Base-by-base conservation (phyloP, 2,113 vertebrate genomes). In the Stictonetta naevosa region DNA sequence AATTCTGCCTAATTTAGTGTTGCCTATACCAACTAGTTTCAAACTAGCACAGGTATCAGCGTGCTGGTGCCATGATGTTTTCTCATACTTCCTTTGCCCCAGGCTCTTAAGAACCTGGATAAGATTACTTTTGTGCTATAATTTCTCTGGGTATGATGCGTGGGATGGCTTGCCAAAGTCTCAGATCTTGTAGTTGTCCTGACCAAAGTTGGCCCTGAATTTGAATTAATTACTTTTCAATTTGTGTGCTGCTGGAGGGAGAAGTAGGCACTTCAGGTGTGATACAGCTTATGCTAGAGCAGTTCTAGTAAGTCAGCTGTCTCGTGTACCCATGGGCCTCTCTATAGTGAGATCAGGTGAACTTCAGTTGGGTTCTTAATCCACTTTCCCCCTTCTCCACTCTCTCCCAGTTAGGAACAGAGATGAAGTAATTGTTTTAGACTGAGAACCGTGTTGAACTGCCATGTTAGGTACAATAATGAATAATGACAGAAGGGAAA, bases 281-380 rank as follows among this genome's bases (percentile, higher is more conserved):
- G 40, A 69, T n/a, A 66, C 15, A n/a, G 71, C 31, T 76, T 64
- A 21, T 8, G 63, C 58, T 72, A 31, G 77, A 64, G 56, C 42
- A 52, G 25, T 36, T 69, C 8, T 42, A n/a, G 3, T 13, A 48
- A 77, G 36, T n/a, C 36, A 23, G 16, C 33, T 59, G 22, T 52
- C 14, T 14, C 2, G 6, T 2, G 10, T 34, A 5, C 40, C 20
- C 4, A 10, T 1, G 8, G 26, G 4, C 40, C 20, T 2, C 31
- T 29, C 48, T 36, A 1, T 22, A 38, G 64, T 38, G 40, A 23
- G 31, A 17, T 34, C 6, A 15, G 28, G 36, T 38, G 42, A 52
- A 64, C 44, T 72, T 13, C 11, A 6, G n/a, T 44, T 29, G 19
- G 8, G 8, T 38, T 78, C n/a, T 66, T 58, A 11, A 19, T 36